phyloP scores from a whole-genome alignment of 2,113 vertebrate species.

The Ursus arctos region DNA sequence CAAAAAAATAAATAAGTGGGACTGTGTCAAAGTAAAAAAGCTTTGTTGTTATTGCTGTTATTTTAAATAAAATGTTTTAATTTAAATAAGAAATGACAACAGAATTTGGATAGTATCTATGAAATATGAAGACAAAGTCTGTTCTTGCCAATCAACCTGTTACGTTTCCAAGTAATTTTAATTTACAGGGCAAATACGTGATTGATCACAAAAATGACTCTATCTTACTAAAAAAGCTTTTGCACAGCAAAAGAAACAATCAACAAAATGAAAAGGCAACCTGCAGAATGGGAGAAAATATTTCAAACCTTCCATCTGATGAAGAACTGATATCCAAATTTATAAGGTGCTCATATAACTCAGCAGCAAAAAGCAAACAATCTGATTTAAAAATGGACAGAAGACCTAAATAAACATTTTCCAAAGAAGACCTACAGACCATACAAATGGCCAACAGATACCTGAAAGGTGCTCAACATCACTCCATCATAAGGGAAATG shows the following conservation, averaged over 20 bases:
- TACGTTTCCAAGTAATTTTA: background rate
- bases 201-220: background rate
- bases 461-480: background rate
- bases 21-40: background rate
- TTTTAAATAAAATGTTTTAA: background rate
- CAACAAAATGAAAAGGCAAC: background rate
- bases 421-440: background rate
- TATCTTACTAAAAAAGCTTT: background rate
- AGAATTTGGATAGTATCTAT: background rate
- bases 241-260: background rate
- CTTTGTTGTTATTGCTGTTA: background rate
- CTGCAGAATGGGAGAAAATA: background rate
- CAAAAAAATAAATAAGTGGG: background rate
- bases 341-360: background rate
- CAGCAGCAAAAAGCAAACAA: background rate
- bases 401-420: background rate
- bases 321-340: background rate
- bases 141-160: background rate
- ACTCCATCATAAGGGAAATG: background rate
- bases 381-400: background rate
- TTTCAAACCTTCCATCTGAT: background rate
- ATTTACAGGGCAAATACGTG: background rate
- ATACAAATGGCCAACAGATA: background rate
- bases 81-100: background rate
- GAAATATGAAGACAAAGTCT: slow-evolving; percentile 15